These are phyloP conservation scores for Micromussa lordhowensis DNA, from an alignment of 92 coral and sea anemone genomes.

Conservation along the genomic window DNA sequence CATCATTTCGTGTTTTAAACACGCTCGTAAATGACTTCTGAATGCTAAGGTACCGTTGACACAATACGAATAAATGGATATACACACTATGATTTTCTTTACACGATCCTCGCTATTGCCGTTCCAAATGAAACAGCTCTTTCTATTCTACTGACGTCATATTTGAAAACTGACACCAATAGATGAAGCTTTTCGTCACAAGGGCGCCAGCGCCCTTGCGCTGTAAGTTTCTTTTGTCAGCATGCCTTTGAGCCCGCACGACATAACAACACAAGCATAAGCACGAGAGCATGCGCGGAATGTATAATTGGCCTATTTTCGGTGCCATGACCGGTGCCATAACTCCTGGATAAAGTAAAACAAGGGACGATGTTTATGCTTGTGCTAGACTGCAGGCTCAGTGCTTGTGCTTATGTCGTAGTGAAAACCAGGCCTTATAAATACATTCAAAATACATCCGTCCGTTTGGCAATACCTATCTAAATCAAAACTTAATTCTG, in stretches of 20 bases:
- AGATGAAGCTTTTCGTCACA: background rate
- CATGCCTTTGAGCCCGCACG: background rate
- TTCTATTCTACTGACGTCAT: background rate
- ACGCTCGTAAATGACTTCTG: background rate
- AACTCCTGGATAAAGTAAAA: too few relatives aligned
- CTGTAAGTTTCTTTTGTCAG: background rate
- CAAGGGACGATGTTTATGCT: too few relatives aligned
- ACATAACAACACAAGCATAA: too few relatives aligned
- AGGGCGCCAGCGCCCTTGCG: background rate
- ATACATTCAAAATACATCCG: background rate
- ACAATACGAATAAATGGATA: too few relatives aligned
- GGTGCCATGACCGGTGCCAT: too few relatives aligned
- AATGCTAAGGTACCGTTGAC: background rate
- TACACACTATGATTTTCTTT: background rate
- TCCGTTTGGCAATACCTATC: background rate
- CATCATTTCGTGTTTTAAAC: too few relatives aligned
- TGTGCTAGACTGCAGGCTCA: too few relatives aligned
- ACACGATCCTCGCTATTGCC: background rate
- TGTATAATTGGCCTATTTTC: too few relatives aligned
- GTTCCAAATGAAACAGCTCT: background rate
- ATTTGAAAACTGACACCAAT: background rate
- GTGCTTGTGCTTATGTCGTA: too few relatives aligned
- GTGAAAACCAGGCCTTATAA: too few relatives aligned
- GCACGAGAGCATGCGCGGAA: too few relatives aligned
- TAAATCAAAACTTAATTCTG: background rate